A percentile compares a stretch with the other conserved stretches of the same genome.
phyloP scores from a whole-genome alignment of 2,888 invertebrate genomes.

The Pristionchus fissidentatus region DNA sequence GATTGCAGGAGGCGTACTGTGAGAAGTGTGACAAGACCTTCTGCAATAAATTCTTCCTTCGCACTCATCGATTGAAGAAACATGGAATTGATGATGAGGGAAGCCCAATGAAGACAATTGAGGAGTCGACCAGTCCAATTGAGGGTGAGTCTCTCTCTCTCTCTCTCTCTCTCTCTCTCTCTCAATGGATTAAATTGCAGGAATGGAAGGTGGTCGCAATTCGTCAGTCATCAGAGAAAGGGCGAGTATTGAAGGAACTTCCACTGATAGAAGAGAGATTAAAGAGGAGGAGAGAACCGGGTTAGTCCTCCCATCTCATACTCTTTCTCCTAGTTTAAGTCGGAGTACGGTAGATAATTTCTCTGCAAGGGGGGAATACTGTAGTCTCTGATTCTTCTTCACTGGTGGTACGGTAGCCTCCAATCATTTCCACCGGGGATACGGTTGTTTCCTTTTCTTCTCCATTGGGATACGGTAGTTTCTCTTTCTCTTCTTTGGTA shows the following conservation, averaged over 20 bases:
- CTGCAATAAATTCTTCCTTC: constrained; percentile 97
- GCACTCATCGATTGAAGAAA: constrained; percentile 97
- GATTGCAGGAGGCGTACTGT: constrained; percentile 94
- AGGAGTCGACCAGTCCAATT: constrained; percentile 22
- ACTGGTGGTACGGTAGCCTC: no score
- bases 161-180: no score
- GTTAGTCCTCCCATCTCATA: not conserved
- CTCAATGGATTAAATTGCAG: no score
- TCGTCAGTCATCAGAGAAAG: constrained; percentile 16
- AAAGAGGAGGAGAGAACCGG: not conserved
- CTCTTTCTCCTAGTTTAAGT: not conserved
- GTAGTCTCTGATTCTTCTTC: no score
- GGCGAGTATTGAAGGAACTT: not conserved
- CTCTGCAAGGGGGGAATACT: no score
- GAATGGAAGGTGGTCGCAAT: not conserved
- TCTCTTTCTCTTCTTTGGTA: not conserved
- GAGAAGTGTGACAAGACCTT: constrained; percentile 97
- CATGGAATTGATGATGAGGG: constrained; percentile 86
- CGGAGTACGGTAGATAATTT: no score
- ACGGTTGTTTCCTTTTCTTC: no score
- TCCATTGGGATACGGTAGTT: no score
- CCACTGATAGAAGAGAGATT: not conserved
- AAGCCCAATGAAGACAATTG: constrained; percentile 40
- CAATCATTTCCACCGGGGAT: no score
- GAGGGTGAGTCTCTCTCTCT: not conserved